Percentiles rank a stretch among this genome's conserved stretches.
Evolutionary conservation across 2,888 invertebrate genomes (phyloP).

Genomic region (Torymus texanus): DNA sequence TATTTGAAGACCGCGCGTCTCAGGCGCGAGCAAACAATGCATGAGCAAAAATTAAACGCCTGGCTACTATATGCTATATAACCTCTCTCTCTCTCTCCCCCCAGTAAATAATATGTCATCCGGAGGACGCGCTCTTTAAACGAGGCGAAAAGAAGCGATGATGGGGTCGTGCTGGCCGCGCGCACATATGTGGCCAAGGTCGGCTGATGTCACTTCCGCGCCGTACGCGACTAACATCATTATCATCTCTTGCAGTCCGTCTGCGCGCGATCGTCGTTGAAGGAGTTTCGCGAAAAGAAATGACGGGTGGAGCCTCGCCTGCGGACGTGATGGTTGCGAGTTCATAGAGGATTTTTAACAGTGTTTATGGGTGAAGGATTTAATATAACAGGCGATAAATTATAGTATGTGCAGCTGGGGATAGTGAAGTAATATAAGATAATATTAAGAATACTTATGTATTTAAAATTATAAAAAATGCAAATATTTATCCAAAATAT

Average conservation of each 20-base stretch:
- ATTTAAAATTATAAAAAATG: no score
- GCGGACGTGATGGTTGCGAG: no score
- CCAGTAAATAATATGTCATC: background rate
- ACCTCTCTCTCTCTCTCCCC: background rate
- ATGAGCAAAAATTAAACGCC: background rate
- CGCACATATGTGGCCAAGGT: conserved; percentile 21
- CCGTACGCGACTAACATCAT: conserved; percentile 31
- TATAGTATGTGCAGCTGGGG: no score
- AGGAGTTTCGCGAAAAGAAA: background rate
- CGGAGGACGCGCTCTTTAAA: background rate
- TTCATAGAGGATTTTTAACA: no score
- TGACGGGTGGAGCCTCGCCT: no score
- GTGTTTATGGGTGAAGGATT: no score
- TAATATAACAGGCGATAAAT: no score
- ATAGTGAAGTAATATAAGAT: no score
- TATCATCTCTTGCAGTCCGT: background rate
- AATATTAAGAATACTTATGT: no score
- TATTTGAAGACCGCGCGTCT: background rate
- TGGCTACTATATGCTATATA: no score
- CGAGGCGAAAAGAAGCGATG: conserved; percentile 1
- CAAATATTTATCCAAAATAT: no score
- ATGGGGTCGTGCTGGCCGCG: background rate
- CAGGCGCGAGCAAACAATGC: background rate
- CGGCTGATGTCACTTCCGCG: conserved; percentile 48
- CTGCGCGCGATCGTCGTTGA: background rate